Conservation (phyloP, 2,888 invertebrate species). For the Apodemia duryi region DNA sequence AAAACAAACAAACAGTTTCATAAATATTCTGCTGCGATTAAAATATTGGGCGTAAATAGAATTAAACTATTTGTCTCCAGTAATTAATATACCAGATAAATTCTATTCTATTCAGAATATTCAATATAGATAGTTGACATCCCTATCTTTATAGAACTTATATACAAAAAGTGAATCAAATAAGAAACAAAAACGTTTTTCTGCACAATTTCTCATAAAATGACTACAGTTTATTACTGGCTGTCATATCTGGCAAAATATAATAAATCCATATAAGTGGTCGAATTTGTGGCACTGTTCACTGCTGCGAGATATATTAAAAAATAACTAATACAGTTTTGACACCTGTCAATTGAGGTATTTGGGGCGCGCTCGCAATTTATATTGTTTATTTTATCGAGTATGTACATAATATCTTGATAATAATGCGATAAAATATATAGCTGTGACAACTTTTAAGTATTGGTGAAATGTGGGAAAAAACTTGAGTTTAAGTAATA, state of each 20-base stretch:
- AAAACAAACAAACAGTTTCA: no score
- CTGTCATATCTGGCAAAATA: not conserved
- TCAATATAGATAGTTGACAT: not conserved
- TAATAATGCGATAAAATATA: no score
- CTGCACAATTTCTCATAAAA: not conserved
- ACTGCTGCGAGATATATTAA: slow-evolving; percentile 7
- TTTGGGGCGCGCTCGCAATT: not conserved
- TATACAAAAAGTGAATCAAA: not conserved
- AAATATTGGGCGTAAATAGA: no score
- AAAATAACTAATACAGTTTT: slow-evolving; percentile 7
- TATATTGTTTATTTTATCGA: not conserved
- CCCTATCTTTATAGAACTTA: not conserved
- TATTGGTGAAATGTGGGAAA: no score
- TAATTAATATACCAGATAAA: no score
- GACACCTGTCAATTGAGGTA: not conserved
- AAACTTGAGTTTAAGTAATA: no score
- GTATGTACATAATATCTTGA: not conserved
- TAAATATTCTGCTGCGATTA: no score
- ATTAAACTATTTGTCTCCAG: no score
- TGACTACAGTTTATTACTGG: slow-evolving; percentile 4
- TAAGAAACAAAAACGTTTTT: slow-evolving; percentile 4
- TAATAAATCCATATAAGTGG: slow-evolving; percentile 7
- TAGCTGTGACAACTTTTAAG: no score
- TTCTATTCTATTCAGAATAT: no score
- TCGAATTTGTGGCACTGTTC: slow-evolving; percentile 4